Base-by-base conservation (phyloP, 2,797 vertebrate genomes). In the Lacerta viridis region DNA sequence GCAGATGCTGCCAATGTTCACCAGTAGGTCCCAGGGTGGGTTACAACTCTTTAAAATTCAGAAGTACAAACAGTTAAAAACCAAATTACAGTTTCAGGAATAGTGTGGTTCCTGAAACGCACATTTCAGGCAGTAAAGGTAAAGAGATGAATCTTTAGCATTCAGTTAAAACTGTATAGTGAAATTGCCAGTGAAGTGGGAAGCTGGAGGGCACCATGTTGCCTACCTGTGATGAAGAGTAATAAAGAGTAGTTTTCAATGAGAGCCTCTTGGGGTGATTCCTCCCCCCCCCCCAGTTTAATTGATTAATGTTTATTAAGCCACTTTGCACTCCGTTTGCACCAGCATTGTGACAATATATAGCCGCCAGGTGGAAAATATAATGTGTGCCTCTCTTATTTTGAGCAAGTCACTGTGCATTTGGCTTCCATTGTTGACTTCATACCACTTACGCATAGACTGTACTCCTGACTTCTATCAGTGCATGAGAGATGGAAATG, bases 321-420 rank as follows among this genome's bases (percentile, higher is more conserved):
- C 90, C 91, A 92, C 90, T 95, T 92, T 94, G 90, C 83, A 80
- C 87, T 90, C 69, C 85, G 88, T 78, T 85, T 85, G 61, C 94
- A 92, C 88, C 89, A 93, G 68, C 84, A 88, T 91, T 91, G 88
- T 92, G 94, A 92, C 92, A 92, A 91, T 94, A 93, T 93, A 93
- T 94, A 92, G 87, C 91, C 91, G 75, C 94, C 92, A 94, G 94
- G 91, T 92, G 88, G 88, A 93, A 95, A 92, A 93, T 91, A 85
- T 93, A 93, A 72, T 92, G 93, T 92, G 92, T 93, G 84, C 79
- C 94, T 92, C 93, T 93, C 25, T 85, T 80, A 92, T 92, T 92
- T 94, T 94, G 92, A 92, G 91, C 94, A 93, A 91, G 80, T 85
- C 80, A 91, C 93, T 92, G 83, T 92, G 93, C 90, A 72, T 88